Conservation (phyloP, 2,113 vertebrate genomes). For the Bothrops jararaca region DNA sequence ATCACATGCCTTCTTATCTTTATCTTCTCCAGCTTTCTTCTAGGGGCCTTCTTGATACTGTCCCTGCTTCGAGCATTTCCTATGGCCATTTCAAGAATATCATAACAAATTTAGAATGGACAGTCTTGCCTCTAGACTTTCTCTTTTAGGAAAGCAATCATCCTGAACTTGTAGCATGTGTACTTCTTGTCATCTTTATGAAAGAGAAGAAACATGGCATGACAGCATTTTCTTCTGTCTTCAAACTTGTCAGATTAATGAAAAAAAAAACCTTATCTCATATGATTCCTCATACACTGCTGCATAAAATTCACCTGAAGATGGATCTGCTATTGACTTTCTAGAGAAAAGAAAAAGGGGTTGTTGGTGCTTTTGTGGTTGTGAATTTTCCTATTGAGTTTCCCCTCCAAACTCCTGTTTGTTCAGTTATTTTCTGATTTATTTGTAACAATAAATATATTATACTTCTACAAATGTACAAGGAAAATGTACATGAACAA, state of each 20-base stretch:
- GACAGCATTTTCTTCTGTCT: not conserved
- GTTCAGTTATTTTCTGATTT: not conserved
- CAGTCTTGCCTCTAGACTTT: not conserved
- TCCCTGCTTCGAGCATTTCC: not conserved
- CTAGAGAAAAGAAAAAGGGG: not conserved
- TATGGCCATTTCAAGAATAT: not conserved
- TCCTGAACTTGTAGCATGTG: not conserved
- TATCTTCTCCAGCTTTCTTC: not conserved
- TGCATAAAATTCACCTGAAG: not conserved
- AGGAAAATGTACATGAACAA: not conserved
- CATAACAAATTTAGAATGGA: not conserved
- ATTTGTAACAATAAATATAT: not conserved
- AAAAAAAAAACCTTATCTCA: not conserved
- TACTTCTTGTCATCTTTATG: not conserved
- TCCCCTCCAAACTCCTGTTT: not conserved
- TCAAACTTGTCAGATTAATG: not conserved
- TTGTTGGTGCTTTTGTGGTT: not conserved
- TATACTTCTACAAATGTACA: not conserved
- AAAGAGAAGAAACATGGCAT: not conserved
- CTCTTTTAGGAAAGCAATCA: not conserved
- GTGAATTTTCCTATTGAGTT: not conserved
- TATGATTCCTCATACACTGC: not conserved
- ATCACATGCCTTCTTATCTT: not conserved
- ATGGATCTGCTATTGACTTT: not conserved
- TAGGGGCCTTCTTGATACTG: not conserved